Conservation (phyloP, 2,888 invertebrate species). For the Synanthedon tipuliformis region DNA sequence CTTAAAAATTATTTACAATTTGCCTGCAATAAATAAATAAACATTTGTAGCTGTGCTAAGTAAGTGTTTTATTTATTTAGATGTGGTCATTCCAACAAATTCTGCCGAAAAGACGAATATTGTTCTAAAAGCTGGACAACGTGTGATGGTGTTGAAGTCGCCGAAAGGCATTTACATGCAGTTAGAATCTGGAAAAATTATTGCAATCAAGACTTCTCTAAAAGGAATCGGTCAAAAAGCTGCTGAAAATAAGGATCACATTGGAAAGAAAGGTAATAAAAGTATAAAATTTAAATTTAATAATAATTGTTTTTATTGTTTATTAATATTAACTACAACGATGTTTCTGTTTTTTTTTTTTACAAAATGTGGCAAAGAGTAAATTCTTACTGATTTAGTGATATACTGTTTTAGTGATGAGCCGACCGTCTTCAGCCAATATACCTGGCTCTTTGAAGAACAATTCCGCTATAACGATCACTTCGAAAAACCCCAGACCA, state of each 20-base stretch:
- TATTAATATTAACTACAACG: neutral
- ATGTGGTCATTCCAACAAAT: slow-evolving; percentile 93
- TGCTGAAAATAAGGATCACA: slow-evolving; percentile 44
- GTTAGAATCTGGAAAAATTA: slow-evolving; percentile 92
- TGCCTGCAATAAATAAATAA: no score
- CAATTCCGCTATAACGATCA: slow-evolving; percentile 71
- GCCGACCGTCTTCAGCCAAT: slow-evolving; percentile 39
- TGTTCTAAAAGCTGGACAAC: slow-evolving; percentile 91
- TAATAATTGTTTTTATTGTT: no score
- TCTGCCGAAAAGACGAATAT: slow-evolving; percentile 90
- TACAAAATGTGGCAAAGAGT: no score
- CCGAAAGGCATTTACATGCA: slow-evolving; percentile 97
- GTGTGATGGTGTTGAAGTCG: slow-evolving; percentile 94
- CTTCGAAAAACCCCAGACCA: slow-evolving; percentile 58
- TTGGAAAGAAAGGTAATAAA: slow-evolving; percentile 57
- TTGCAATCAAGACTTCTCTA: slow-evolving; percentile 86
- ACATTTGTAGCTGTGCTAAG: neutral
- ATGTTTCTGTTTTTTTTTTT: neutral
- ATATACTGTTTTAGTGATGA: slow-evolving; percentile 1
- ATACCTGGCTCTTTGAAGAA: slow-evolving; percentile 69
- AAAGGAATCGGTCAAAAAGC: slow-evolving; percentile 71
- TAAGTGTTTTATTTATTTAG: slow-evolving; percentile 37
- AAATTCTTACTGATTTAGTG: slow-evolving; percentile 37
- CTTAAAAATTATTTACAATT: no score
- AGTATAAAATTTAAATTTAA: no score